A percentile compares a stretch with the other conserved stretches of the same genome.
Evolutionary conservation across 2,113 vertebrate species (phyloP).

Genomic region (Cichladusa arquata): DNA sequence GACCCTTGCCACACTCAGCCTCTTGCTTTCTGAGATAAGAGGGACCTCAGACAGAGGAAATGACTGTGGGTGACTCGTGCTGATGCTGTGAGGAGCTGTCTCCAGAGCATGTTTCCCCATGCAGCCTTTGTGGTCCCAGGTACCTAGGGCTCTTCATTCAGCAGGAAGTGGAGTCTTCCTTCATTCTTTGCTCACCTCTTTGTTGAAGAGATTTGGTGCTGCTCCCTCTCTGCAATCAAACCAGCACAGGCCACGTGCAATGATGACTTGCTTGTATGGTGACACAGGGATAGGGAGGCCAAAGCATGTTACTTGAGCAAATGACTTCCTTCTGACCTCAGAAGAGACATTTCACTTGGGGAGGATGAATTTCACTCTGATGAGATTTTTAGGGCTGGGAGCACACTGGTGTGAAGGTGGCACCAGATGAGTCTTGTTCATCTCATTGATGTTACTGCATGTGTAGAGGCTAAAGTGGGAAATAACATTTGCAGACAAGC

Average conservation of each 20-base stretch:
- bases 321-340: accelerated
- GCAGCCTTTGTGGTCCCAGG: neutral
- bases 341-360: neutral
- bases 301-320: neutral
- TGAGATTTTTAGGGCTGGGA: neutral
- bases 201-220: accelerated
- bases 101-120: accelerated
- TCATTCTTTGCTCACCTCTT: neutral
- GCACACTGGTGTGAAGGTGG: accelerated
- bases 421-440: neutral
- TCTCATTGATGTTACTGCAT: neutral
- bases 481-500: neutral
- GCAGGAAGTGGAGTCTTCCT: neutral
- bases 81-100: accelerated
- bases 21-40: neutral
- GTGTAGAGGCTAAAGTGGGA: neutral
- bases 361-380: neutral
- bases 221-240: neutral
- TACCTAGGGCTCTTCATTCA: neutral
- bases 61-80: accelerated
- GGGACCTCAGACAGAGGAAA: neutral
- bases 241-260: accelerated
- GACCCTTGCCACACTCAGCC: accelerated
- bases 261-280: neutral
- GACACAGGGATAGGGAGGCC: neutral